These are phyloP conservation scores for Lasioglossum zephyrum DNA, from an alignment of 2,888 invertebrate species.

Conservation along the genomic window DNA sequence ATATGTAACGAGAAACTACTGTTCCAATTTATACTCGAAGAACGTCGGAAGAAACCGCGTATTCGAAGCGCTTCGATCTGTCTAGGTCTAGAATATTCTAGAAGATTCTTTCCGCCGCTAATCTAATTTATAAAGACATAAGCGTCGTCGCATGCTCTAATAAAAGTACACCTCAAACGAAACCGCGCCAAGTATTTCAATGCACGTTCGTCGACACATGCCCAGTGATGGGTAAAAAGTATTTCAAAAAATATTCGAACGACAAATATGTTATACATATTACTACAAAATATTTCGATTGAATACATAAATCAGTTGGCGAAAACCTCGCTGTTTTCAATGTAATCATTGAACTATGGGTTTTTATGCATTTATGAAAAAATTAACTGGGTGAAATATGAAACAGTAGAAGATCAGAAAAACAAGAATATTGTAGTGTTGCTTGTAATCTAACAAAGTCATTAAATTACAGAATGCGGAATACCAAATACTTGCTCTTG, in stretches of 20 bases:
- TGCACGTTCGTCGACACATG: not conserved
- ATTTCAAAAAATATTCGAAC: not conserved
- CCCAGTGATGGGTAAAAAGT: not conserved
- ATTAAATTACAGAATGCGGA: too few species aligned
- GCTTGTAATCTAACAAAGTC: too few species aligned
- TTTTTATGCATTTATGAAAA: too few species aligned
- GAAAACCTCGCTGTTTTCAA: too few species aligned
- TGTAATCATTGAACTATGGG: too few species aligned
- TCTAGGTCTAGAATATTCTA: not conserved
- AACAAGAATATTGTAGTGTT: too few species aligned
- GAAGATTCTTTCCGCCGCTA: not conserved
- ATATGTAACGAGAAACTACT: not conserved
- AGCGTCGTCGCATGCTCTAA: not conserved
- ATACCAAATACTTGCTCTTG: too few species aligned
- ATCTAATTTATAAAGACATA: not conserved
- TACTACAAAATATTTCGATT: too few species aligned
- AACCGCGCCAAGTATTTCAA: conserved; percentile 17
- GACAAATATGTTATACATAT: too few species aligned
- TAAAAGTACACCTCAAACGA: conserved; percentile 1
- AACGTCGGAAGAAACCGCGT: not conserved
- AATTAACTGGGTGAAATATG: too few species aligned
- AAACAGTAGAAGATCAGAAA: too few species aligned
- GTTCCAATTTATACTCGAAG: not conserved
- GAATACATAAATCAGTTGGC: too few species aligned
- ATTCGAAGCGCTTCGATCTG: not conserved